Conservation (phyloP, 1,140 invertebrate species). For the Drosophila oshimai region DNA sequence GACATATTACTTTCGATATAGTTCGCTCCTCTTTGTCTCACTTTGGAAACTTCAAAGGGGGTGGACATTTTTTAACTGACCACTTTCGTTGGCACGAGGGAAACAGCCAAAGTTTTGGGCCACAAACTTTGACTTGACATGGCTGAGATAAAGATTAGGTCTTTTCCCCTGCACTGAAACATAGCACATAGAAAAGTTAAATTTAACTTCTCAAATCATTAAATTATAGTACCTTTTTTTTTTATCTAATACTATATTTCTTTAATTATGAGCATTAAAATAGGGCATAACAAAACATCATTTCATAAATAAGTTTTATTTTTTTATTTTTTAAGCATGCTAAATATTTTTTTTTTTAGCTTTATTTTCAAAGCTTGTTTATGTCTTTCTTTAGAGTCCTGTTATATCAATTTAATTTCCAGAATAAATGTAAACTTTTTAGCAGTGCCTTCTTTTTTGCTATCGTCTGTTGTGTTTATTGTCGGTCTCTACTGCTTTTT, state of each 20-base stretch:
- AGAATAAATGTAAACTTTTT: background rate
- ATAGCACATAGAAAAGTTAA: background rate
- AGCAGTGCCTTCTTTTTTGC: slow-evolving; percentile 24
- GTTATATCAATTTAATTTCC: too few relatives aligned
- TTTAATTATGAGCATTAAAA: too few relatives aligned
- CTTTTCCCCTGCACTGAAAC: background rate
- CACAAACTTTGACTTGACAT: slow-evolving; percentile 58
- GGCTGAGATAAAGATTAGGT: slow-evolving; percentile 59
- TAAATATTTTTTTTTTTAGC: too few relatives aligned
- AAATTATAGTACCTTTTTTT: too few relatives aligned
- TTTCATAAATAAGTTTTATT: too few relatives aligned
- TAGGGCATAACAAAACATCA: too few relatives aligned
- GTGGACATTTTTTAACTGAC: slow-evolving; percentile 70
- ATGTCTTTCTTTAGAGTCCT: background rate
- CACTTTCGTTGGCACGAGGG: slow-evolving; percentile 53
- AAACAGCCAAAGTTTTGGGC: slow-evolving; percentile 43
- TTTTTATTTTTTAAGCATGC: too few relatives aligned
- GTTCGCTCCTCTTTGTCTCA: slow-evolving; percentile 27
- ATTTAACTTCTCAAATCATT: too few relatives aligned
- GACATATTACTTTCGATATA: slow-evolving; percentile 31
- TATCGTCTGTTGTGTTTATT: slow-evolving; percentile 46
- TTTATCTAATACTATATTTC: too few relatives aligned
- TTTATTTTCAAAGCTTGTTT: too few relatives aligned
- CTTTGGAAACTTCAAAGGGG: slow-evolving; percentile 19
- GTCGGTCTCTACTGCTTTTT: slow-evolving; percentile 43